Conservation (phyloP, 2,797 vertebrate species). For the Sebastolobus altivelis region DNA sequence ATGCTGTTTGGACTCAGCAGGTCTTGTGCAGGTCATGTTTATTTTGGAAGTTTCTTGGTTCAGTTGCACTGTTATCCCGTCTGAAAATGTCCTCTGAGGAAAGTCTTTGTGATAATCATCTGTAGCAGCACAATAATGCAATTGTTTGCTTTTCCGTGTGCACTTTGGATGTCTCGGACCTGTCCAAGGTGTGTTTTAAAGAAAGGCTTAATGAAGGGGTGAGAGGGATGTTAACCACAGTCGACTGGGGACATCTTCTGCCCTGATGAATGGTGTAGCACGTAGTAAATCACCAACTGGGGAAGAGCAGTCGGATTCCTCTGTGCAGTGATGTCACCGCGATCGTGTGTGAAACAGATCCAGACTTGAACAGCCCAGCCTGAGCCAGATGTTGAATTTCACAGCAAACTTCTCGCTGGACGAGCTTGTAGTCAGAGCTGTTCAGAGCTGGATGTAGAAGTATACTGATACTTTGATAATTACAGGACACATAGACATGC, state of each 20-base stretch:
- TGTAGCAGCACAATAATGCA: conserved; percentile 31
- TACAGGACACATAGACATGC: not conserved
- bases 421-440: conserved; percentile 42
- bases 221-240: conserved; percentile 69
- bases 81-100: conserved; percentile 20
- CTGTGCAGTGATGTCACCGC: conserved; percentile 82
- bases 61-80: conserved; percentile 16
- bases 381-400: conserved; percentile 84
- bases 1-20: conserved; percentile 3
- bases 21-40: conserved; percentile 17
- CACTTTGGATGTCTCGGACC: conserved; percentile 24
- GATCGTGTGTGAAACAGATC: conserved; percentile 83
- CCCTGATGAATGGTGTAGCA: conserved; percentile 78
- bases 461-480: not conserved
- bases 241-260: conserved; percentile 54
- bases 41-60: conserved; percentile 30
- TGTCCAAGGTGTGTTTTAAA: conserved; percentile 60
- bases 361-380: conserved; percentile 83
- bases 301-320: conserved; percentile 83
- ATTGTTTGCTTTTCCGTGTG: conserved; percentile 55
- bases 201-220: conserved; percentile 72
- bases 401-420: conserved; percentile 44
- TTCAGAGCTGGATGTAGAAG: not conserved
- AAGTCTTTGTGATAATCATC: conserved; percentile 44
- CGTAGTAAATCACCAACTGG: conserved; percentile 80